These are phyloP conservation scores for Eucidaris tribuloides DNA, from an alignment of 35 echinoderm and acorn worm genomes.

Conservation along the genomic window DNA sequence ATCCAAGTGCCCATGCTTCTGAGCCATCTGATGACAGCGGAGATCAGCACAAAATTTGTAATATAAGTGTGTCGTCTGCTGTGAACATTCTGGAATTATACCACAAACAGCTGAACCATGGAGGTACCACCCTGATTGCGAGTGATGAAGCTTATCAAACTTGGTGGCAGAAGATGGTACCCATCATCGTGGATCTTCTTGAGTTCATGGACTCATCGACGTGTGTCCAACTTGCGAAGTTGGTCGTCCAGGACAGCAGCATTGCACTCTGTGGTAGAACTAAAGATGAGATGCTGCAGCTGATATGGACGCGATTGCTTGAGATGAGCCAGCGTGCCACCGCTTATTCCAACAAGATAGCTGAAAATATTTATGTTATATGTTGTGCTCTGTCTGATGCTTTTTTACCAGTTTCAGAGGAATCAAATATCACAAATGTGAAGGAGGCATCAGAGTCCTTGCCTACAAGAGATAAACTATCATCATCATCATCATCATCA, in stretches of 20 bases:
- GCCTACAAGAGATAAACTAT: too few relatives aligned
- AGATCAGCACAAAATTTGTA: background rate
- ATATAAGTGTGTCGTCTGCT: conserved; percentile 1
- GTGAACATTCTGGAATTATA: background rate
- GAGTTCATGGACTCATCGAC: conserved; percentile 10
- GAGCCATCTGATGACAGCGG: background rate
- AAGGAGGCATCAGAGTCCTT: too few relatives aligned
- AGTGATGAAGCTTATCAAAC: background rate
- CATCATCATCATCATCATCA: too few relatives aligned
- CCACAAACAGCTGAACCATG: background rate
- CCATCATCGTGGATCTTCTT: background rate
- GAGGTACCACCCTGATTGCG: background rate
- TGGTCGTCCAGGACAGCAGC: background rate
- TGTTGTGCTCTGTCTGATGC: conserved; percentile 46
- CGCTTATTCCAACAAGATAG: background rate
- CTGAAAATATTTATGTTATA: conserved; percentile 51
- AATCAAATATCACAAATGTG: too few relatives aligned
- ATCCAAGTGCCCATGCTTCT: background rate
- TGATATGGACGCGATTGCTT: conserved; percentile 17
- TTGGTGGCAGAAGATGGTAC: background rate
- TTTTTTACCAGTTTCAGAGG: background rate
- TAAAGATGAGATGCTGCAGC: background rate
- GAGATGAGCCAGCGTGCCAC: background rate
- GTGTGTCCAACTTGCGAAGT: conserved; percentile 10
- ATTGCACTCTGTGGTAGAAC: background rate